These are phyloP conservation scores for Chauna torquata DNA, from an alignment of 2,113 vertebrate species.

Conservation along the genomic window DNA sequence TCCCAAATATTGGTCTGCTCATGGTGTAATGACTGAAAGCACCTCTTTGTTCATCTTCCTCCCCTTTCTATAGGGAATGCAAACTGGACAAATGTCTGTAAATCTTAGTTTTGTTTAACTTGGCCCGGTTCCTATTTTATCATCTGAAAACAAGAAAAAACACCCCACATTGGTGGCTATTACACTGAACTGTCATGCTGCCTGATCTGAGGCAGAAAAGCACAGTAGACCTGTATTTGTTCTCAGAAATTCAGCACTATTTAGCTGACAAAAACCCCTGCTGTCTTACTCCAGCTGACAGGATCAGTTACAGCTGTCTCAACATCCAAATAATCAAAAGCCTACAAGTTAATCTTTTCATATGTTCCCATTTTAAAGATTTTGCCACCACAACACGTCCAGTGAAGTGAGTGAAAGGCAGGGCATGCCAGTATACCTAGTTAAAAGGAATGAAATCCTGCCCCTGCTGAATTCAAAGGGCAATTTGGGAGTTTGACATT, in stretches of 20 bases:
- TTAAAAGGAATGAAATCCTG: neutral
- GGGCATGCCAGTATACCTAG: neutral
- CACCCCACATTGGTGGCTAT: neutral
- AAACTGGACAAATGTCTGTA: neutral
- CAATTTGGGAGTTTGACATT: neutral
- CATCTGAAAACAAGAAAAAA: neutral
- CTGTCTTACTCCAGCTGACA: neutral
- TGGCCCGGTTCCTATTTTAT: neutral
- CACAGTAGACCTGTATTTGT: neutral
- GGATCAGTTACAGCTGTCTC: neutral
- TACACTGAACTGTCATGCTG: neutral
- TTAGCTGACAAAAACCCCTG: neutral
- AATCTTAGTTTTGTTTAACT: neutral
- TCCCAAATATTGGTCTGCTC: neutral
- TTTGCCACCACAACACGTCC: rapidly evolving
- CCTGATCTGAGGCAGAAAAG: neutral
- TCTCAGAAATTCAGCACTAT: neutral
- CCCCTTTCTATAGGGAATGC: neutral
- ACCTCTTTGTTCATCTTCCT: neutral
- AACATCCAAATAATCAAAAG: neutral
- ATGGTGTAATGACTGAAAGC: neutral
- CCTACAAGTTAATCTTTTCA: neutral
- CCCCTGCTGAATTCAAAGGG: neutral
- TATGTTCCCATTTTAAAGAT: neutral
- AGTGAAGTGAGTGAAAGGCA: neutral